These are phyloP conservation scores for Circaetus gallicus DNA, from an alignment of 2,113 vertebrate genomes.

Conservation along the genomic window DNA sequence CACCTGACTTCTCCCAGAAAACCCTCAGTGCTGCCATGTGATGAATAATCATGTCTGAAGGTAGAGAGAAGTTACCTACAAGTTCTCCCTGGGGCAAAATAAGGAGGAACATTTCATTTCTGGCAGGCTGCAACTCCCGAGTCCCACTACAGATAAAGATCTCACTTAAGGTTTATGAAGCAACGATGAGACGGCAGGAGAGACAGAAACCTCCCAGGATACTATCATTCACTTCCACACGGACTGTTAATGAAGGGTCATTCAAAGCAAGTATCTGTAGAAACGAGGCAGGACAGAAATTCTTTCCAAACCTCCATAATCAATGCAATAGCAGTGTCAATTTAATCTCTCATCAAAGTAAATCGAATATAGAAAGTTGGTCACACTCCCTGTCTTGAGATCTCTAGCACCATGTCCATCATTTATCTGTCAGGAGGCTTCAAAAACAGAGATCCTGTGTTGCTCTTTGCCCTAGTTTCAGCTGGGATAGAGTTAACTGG, in stretches of 20 bases:
- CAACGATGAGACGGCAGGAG: neutral
- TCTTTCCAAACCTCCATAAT: neutral
- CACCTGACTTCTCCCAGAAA: constrained; percentile 5
- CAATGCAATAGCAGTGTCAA: neutral
- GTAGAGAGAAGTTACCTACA: constrained; percentile 12
- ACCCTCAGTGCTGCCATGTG: neutral
- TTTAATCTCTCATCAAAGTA: neutral
- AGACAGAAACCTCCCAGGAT: constrained; percentile 4
- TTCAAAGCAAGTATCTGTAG: neutral
- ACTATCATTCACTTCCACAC: neutral
- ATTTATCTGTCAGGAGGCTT: neutral
- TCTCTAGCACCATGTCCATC: neutral
- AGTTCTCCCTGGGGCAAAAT: neutral
- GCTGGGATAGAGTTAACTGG: too few relatives aligned
- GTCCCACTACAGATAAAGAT: neutral
- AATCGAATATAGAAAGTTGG: neutral
- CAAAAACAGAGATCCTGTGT: neutral
- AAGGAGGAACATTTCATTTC: neutral
- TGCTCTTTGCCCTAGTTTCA: neutral
- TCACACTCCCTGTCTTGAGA: neutral
- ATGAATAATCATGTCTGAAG: neutral
- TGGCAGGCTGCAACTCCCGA: neutral
- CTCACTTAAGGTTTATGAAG: constrained; percentile 47
- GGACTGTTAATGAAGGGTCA: neutral
- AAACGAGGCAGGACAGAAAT: neutral